phyloP scores from a whole-genome alignment of 1,140 invertebrate genomes.

The Goniozus legneri region DNA sequence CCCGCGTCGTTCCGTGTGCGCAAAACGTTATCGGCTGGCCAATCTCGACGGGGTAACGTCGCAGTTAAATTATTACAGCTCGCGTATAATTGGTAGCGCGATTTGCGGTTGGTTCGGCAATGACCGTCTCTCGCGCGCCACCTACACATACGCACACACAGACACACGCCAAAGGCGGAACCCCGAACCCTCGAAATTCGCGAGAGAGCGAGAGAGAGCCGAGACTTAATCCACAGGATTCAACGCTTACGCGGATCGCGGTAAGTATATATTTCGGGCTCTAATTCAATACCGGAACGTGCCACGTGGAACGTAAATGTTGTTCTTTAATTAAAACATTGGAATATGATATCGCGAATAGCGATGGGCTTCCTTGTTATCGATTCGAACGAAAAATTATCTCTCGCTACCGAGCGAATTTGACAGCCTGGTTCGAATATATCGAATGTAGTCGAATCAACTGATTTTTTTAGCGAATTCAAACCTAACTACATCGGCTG shows the following conservation, averaged over 20 bases:
- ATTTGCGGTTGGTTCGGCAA: constrained; percentile 28
- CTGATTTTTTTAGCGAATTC: background rate
- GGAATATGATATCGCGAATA: too few species aligned
- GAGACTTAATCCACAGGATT: too few species aligned
- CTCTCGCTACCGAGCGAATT: background rate
- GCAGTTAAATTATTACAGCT: constrained; percentile 42
- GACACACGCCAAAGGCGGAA: background rate
- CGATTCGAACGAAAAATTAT: background rate
- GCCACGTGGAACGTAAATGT: background rate
- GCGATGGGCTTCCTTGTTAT: background rate
- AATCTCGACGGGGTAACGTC: constrained; percentile 33
- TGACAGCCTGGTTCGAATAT: too few species aligned
- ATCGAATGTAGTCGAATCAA: too few species aligned
- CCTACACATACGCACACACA: too few species aligned
- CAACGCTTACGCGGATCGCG: too few species aligned
- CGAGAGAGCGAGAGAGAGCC: too few species aligned
- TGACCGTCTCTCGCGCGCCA: constrained; percentile 2
- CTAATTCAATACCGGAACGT: too few species aligned
- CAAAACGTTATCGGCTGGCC: constrained; percentile 29
- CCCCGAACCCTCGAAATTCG: constrained; percentile 16
- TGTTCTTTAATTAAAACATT: constrained; percentile 3
- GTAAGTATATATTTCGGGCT: too few species aligned
- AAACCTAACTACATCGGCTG: too few species aligned
- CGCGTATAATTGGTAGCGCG: constrained; percentile 39
- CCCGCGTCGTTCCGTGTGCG: too few species aligned